Evolutionary conservation across 1,140 invertebrate genomes (phyloP).

Genomic region (Phymastichus coffea): DNA sequence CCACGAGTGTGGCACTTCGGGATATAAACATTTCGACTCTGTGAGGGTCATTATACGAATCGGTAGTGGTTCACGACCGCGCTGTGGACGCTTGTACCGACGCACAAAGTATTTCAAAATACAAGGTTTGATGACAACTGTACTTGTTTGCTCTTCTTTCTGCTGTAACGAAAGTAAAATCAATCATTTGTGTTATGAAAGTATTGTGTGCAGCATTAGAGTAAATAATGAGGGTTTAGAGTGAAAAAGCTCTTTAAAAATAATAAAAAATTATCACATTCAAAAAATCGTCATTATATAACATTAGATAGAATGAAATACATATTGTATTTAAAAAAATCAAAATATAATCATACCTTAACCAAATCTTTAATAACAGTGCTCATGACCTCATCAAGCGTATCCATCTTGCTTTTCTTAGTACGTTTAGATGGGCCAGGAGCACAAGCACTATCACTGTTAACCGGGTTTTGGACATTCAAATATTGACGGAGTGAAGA

Average conservation of each 20-base stretch:
- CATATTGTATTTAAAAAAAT: too few species aligned
- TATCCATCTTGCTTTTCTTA: slow-evolving; percentile 65
- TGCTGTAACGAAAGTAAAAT: neutral
- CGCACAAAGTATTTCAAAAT: slow-evolving; percentile 76
- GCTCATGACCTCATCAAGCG: slow-evolving; percentile 78
- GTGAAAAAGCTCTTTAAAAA: too few species aligned
- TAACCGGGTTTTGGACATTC: too few species aligned
- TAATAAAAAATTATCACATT: too few species aligned
- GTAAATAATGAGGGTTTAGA: too few species aligned
- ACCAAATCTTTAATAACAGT: slow-evolving; percentile 75
- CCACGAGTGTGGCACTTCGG: slow-evolving; percentile 79
- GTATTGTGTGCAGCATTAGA: too few species aligned
- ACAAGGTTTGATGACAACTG: slow-evolving; percentile 56
- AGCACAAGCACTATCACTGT: too few species aligned
- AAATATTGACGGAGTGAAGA: slow-evolving; percentile 80
- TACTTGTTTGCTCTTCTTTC: slow-evolving; percentile 56
- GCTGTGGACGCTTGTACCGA: slow-evolving; percentile 60
- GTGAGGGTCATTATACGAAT: slow-evolving; percentile 83
- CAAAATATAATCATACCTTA: slow-evolving; percentile 35
- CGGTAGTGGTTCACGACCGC: slow-evolving; percentile 64
- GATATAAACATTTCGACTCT: slow-evolving; percentile 77
- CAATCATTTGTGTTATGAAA: too few species aligned
- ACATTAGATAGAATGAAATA: too few species aligned
- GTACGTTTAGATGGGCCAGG: slow-evolving; percentile 50
- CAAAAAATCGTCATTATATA: too few species aligned